Conservation (phyloP, 2,797 vertebrate species). For the Cygnus olor region DNA sequence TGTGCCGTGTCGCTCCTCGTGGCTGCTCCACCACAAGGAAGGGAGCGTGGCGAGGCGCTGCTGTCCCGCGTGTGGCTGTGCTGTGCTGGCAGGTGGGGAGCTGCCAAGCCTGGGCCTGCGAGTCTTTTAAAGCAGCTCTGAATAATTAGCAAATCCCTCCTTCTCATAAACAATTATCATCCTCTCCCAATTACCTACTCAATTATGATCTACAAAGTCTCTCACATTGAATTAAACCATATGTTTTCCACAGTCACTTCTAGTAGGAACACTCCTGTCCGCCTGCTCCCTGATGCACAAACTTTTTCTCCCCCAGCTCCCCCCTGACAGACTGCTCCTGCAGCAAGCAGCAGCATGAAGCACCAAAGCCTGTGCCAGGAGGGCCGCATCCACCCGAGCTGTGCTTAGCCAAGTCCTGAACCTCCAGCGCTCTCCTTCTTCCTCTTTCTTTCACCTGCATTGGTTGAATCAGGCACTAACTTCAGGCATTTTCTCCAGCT, state of each 20-base stretch:
- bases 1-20: no score
- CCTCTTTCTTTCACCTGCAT: rapidly evolving
- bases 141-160: constrained; percentile 51
- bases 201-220: constrained; percentile 67
- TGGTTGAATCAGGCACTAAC: background rate
- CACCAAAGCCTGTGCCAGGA: background rate
- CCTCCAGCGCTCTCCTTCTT: no score
- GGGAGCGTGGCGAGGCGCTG: no score
- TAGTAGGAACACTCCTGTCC: background rate
- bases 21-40: no score
- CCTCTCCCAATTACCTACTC: constrained; percentile 69
- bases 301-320: background rate
- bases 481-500: rapidly evolving
- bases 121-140: constrained; percentile 48
- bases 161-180: constrained; percentile 57
- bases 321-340: background rate
- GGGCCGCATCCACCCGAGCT: background rate
- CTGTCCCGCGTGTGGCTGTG: background rate
- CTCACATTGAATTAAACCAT: constrained; percentile 57
- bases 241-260: constrained; percentile 33
- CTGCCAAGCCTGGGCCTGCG: background rate
- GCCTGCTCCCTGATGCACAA: background rate
- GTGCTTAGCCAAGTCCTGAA: rapidly evolving
- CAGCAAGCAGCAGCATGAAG: rapidly evolving
- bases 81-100: background rate